phyloP scores from a whole-genome alignment of 2,113 vertebrate genomes.

The Pseudonaja textilis region DNA sequence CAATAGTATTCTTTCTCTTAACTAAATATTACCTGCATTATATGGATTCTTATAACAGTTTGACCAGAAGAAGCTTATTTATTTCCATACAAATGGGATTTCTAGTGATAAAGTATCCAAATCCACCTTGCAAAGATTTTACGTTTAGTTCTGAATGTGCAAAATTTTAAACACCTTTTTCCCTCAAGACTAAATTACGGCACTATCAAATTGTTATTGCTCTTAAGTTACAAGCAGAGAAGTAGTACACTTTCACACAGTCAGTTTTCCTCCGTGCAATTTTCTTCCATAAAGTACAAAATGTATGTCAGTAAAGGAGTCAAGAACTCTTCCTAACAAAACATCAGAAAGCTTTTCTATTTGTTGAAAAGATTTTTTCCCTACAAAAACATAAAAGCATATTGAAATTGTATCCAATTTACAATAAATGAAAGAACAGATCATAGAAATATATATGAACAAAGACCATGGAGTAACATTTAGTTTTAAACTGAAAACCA shows the following conservation, averaged over 20 bases:
- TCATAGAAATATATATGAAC: slow-evolving; percentile 1
- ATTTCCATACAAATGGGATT: neutral
- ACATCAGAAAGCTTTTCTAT: slow-evolving; percentile 37
- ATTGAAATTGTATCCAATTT: slow-evolving; percentile 43
- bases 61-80: neutral
- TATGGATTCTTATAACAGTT: neutral
- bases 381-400: slow-evolving; percentile 42
- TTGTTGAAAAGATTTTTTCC: slow-evolving; percentile 39
- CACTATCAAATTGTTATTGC: neutral
- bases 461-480: slow-evolving; percentile 25
- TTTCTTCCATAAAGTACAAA: slow-evolving; percentile 13
- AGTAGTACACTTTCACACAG: neutral
- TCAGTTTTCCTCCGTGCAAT: neutral
- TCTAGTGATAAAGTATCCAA: neutral
- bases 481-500: neutral
- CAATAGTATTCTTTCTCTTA: neutral
- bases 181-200: neutral
- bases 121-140: neutral
- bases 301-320: slow-evolving; percentile 19
- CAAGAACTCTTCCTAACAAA: slow-evolving; percentile 22
- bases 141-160: neutral
- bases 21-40: neutral
- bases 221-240: neutral
- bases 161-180: neutral
- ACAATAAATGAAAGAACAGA: slow-evolving; percentile 28